Evolutionary conservation across 2,113 vertebrate species (phyloP).

Genomic region (Xenopus borealis): DNA sequence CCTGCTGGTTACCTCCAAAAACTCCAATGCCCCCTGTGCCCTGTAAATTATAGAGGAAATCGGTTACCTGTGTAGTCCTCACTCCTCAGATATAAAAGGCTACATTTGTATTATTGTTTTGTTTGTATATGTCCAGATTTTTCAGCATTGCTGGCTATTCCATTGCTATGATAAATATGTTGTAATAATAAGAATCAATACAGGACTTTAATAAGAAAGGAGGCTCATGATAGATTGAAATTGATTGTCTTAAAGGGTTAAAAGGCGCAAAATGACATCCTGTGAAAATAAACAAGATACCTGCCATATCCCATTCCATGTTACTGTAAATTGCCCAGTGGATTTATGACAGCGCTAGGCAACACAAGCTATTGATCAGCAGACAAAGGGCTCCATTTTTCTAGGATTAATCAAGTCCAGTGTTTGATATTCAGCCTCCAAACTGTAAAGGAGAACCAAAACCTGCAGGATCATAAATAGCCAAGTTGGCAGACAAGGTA

Average conservation of each 20-base stretch:
- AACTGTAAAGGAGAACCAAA: slow-evolving; percentile 50
- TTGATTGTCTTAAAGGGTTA: slow-evolving; percentile 6
- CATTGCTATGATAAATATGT: too few species aligned
- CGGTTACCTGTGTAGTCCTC: too few species aligned
- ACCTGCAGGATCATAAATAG: slow-evolving; percentile 22
- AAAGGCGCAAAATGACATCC: background rate
- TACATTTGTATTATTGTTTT: too few species aligned
- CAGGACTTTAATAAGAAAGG: too few species aligned
- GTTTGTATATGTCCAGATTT: too few species aligned
- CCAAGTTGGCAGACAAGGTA: slow-evolving; percentile 18
- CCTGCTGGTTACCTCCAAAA: too few species aligned
- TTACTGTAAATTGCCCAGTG: slow-evolving; percentile 53
- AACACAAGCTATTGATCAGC: slow-evolving; percentile 60
- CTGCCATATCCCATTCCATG: background rate
- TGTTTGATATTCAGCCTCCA: slow-evolving; percentile 53
- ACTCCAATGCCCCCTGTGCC: too few species aligned
- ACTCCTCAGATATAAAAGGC: too few species aligned
- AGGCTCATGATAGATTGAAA: too few species aligned
- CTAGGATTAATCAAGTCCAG: slow-evolving; percentile 59
- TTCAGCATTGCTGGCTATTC: too few species aligned
- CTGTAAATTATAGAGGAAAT: too few species aligned
- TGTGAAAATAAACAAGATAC: background rate
- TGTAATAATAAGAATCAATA: too few species aligned
- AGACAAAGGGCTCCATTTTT: slow-evolving; percentile 58
- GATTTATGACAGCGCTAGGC: slow-evolving; percentile 57